A percentile compares a stretch with the other conserved stretches of the same genome.
phyloP scores from a whole-genome alignment of 2,888 invertebrate genomes.

The Eupithecia subfuscata region DNA sequence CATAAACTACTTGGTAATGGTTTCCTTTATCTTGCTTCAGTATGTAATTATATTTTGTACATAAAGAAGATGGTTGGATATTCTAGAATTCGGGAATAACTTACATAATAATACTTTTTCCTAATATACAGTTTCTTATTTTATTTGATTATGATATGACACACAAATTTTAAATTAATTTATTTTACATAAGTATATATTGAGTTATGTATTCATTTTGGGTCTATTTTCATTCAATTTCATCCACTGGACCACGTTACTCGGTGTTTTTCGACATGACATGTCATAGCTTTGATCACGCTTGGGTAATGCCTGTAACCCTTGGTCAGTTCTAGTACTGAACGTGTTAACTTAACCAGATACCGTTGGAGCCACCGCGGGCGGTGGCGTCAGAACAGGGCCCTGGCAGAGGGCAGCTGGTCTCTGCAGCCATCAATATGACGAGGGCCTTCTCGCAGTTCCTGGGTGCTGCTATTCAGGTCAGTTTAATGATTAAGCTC shows the following conservation, averaged over 20 bases:
- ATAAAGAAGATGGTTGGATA: neutral
- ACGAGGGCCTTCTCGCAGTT: constrained; percentile 91
- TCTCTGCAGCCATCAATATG: constrained; percentile 90
- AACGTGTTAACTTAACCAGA: constrained; percentile 52
- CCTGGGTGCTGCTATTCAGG: constrained; percentile 91
- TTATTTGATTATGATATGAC: neutral
- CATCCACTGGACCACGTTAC: neutral
- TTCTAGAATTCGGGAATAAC: neutral
- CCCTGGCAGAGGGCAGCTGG: constrained; percentile 80
- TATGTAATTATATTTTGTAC: neutral
- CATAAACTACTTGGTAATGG: neutral
- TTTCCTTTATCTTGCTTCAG: neutral
- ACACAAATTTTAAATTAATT: neutral
- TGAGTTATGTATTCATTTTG: neutral
- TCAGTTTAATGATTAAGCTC: constrained; percentile 50
- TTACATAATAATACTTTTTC: neutral
- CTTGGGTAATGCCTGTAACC: neutral
- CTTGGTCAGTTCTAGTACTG: constrained; percentile 18
- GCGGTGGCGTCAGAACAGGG: constrained; percentile 67
- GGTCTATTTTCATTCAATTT: neutral
- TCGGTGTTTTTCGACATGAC: neutral
- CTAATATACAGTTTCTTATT: neutral
- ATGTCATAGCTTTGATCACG: neutral
- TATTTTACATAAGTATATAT: neutral
- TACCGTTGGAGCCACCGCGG: constrained; percentile 79